phyloP scores from a whole-genome alignment of 1,140 invertebrate species.

The Cyclina sinensis region DNA sequence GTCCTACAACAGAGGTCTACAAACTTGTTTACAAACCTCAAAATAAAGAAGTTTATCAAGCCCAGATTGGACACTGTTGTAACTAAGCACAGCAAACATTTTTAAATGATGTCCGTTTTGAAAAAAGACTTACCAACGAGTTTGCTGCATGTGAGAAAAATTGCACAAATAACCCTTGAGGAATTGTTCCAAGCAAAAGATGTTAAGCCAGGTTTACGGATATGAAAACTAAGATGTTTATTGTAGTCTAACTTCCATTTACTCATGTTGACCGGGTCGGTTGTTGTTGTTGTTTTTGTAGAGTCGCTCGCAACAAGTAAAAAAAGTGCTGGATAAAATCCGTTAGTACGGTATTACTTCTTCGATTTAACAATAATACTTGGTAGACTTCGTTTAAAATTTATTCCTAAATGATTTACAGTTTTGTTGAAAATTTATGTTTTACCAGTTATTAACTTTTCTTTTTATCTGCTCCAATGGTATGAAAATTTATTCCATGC shows the following conservation, averaged over 20 bases:
- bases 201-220: not conserved
- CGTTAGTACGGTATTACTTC: not conserved
- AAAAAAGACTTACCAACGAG: slow-evolving; percentile 47
- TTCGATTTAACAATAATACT: too few species aligned
- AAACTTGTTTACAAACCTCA: too few species aligned
- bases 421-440: too few species aligned
- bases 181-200: slow-evolving; percentile 20
- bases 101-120: slow-evolving; percentile 1
- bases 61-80: too few species aligned
- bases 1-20: too few species aligned
- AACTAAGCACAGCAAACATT: too few species aligned
- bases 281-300: not conserved
- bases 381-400: too few species aligned
- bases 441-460: too few species aligned
- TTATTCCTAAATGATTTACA: too few species aligned
- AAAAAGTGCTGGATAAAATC: not conserved
- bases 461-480: too few species aligned
- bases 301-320: not conserved
- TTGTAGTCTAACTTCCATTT: slow-evolving; percentile 43
- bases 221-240: slow-evolving; percentile 21
- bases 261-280: not conserved
- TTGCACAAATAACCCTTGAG: slow-evolving; percentile 6
- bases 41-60: too few species aligned
- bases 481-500: too few species aligned
- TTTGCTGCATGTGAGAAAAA: slow-evolving; percentile 26